Percentiles rank a stretch among this genome's conserved stretches.
These are phyloP conservation scores for Cyclophora albipunctata DNA, from an alignment of 2,888 invertebrate genomes.

Conservation along the genomic window DNA sequence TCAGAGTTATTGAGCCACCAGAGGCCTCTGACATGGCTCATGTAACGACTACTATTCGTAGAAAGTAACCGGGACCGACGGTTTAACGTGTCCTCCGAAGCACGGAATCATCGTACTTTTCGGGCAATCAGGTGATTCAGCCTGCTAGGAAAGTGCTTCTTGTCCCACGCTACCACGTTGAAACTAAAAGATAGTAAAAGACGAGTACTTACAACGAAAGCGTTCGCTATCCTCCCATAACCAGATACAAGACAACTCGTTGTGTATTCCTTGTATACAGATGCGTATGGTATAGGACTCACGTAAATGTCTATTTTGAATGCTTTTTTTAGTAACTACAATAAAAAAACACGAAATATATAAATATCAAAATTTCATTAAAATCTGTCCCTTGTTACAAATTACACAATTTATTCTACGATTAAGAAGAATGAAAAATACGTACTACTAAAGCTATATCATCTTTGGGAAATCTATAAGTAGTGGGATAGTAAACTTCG, in stretches of 20 bases:
- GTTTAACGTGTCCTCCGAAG: no score
- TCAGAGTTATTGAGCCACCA: no score
- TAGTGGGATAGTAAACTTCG: slow-evolving; percentile 25
- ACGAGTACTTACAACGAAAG: slow-evolving; percentile 5
- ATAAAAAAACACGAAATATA: slow-evolving; percentile 8
- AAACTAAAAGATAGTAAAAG: no score
- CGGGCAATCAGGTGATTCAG: no score
- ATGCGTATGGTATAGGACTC: slow-evolving; percentile 31
- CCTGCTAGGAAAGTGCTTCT: no score
- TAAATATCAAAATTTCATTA: neutral
- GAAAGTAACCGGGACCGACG: no score
- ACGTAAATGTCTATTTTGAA: slow-evolving; percentile 31
- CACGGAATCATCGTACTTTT: no score
- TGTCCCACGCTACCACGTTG: no score
- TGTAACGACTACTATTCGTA: no score
- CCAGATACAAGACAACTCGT: slow-evolving; percentile 46
- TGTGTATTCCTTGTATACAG: slow-evolving; percentile 24
- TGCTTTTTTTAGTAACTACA: slow-evolving; percentile 24
- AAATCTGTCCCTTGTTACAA: neutral
- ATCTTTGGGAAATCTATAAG: slow-evolving; percentile 34
- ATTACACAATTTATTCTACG: neutral
- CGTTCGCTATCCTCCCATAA: slow-evolving; percentile 29
- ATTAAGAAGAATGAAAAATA: no score
- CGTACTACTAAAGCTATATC: slow-evolving; percentile 34
- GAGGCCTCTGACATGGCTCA: no score